Conservation (phyloP, 2,888 invertebrate genomes). For the Mantis religiosa region DNA sequence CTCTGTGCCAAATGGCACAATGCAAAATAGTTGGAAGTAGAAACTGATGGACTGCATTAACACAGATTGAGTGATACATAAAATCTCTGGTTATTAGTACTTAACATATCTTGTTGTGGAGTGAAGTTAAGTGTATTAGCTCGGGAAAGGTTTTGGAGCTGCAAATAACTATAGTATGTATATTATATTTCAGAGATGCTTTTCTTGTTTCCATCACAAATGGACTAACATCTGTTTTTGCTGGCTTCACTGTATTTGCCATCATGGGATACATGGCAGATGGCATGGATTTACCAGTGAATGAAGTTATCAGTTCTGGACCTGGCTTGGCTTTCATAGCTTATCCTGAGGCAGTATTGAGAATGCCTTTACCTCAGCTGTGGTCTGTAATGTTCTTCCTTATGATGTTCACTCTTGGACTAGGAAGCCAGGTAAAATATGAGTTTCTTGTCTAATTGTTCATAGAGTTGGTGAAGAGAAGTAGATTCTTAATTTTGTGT, state of each 20-base stretch:
- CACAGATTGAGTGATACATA: too few relatives aligned
- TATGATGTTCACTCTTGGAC: conserved; percentile 35
- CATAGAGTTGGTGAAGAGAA: too few relatives aligned
- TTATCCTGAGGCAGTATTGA: conserved; percentile 37
- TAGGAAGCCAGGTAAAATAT: conserved; percentile 33
- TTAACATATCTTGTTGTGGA: too few relatives aligned
- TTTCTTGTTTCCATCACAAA: conserved; percentile 42
- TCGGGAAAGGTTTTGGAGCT: too few relatives aligned
- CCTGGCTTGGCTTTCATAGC: conserved; percentile 38
- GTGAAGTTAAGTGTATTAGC: too few relatives aligned
- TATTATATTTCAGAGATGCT: conserved; percentile 33
- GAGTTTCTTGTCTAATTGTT: neutral
- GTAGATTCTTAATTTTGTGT: too few relatives aligned
- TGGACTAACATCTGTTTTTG: conserved; percentile 44
- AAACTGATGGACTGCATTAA: too few relatives aligned
- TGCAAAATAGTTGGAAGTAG: too few relatives aligned
- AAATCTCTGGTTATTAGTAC: too few relatives aligned
- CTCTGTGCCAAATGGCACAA: too few relatives aligned
- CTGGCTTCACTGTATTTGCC: conserved; percentile 45
- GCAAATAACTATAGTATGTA: too few relatives aligned
- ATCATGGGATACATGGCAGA: conserved; percentile 46
- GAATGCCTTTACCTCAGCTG: conserved; percentile 35
- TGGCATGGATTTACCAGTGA: conserved; percentile 39
- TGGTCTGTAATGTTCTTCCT: conserved; percentile 37
- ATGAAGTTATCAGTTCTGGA: conserved; percentile 36